phyloP scores from a whole-genome alignment of 2,113 vertebrate species.

The Mixornis gularis region DNA sequence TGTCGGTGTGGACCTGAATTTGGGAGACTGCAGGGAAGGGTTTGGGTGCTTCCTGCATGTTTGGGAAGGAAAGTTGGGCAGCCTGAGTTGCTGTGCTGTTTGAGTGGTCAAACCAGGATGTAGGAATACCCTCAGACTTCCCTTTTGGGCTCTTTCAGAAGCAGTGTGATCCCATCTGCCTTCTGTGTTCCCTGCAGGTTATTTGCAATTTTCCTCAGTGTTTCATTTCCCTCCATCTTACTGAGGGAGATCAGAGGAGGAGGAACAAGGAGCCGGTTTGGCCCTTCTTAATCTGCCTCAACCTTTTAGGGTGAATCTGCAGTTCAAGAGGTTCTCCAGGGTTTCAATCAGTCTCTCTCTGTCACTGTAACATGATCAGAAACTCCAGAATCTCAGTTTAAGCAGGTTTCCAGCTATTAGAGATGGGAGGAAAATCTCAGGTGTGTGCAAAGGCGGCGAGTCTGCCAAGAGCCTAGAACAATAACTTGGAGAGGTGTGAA shows the following conservation, averaged over 20 bases:
- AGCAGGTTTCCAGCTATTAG: not conserved
- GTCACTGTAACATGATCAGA: not conserved
- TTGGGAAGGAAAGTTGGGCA: not conserved
- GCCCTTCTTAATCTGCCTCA: not conserved
- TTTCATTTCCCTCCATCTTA: not conserved
- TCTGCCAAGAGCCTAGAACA: conserved; percentile 32
- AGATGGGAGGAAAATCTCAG: not conserved
- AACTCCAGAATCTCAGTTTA: not conserved
- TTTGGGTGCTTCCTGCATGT: rapidly evolving
- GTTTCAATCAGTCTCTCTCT: not conserved
- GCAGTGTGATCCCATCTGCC: not conserved
- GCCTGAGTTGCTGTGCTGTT: not conserved
- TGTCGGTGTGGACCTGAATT: rapidly evolving
- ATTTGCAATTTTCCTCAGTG: not conserved
- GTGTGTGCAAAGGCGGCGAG: not conserved
- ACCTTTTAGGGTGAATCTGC: not conserved
- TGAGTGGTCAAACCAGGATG: not conserved
- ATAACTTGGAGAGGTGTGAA: conserved; percentile 24
- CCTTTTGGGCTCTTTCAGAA: not conserved
- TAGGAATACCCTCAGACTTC: not conserved
- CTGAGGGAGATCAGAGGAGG: not conserved
- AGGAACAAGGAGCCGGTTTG: not conserved
- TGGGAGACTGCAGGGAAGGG: not conserved
- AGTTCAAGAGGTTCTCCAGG: not conserved
- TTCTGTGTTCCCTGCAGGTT: not conserved